Percentiles rank a stretch among this genome's conserved stretches.
Conservation (phyloP, 2,888 invertebrate genomes). For the Meandrusa payeni region DNA sequence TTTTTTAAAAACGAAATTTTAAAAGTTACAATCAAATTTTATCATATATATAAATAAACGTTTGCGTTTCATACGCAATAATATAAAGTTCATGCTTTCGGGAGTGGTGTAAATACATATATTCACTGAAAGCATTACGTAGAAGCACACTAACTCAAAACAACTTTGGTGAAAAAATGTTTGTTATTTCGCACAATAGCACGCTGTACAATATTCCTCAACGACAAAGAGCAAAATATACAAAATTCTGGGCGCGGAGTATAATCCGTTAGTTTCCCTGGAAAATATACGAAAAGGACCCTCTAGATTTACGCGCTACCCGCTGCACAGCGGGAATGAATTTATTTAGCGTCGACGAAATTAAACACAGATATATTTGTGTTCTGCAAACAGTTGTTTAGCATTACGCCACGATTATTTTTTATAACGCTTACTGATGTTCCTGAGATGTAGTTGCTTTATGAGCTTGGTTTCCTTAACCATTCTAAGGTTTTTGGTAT, state of each 20-base stretch:
- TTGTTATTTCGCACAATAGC: conserved; percentile 29
- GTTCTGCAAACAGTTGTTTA: conserved; percentile 34
- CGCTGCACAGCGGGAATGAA: conserved; percentile 49
- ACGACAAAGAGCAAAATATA: conserved; percentile 47
- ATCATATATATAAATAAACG: no score
- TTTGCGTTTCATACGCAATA: conserved; percentile 5
- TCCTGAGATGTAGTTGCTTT: no score
- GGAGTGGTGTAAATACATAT: conserved; percentile 13
- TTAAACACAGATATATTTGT: conserved; percentile 52
- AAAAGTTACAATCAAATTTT: no score
- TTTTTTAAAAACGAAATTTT: no score
- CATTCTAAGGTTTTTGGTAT: no score
- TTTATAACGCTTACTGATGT: no score
- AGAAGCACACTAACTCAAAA: conserved; percentile 20
- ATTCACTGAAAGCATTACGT: conserved; percentile 18
- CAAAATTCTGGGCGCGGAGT: conserved; percentile 41
- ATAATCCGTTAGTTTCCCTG: conserved; percentile 51
- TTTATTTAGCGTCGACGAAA: conserved; percentile 54
- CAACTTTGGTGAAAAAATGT: conserved; percentile 28
- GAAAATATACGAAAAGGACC: conserved; percentile 53
- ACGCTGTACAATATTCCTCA: conserved; percentile 30
- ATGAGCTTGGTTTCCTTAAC: no score
- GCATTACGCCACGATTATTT: conserved; percentile 14
- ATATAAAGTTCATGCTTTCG: conserved; percentile 1
- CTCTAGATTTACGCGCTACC: conserved; percentile 50